Percentiles rank a stretch among this genome's conserved stretches.
Conservation (phyloP, 2,797 vertebrate genomes). For the Euphonia xanthogaster region DNA sequence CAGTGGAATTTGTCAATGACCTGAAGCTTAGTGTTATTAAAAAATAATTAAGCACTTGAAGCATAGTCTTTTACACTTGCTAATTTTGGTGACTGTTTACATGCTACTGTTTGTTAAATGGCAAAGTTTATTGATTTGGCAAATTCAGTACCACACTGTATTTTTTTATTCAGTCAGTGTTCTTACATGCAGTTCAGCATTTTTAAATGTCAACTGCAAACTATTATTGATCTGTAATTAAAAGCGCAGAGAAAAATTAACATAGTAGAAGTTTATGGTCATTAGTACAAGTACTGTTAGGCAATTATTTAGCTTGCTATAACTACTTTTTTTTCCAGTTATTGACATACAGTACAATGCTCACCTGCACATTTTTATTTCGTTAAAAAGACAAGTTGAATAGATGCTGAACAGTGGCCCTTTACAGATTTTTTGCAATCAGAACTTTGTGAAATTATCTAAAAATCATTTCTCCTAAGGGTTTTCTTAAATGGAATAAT, state of each 20-base stretch:
- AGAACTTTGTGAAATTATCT: neutral
- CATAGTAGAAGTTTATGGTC: slow-evolving; percentile 83
- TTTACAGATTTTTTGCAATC: neutral
- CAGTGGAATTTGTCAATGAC: slow-evolving; percentile 15
- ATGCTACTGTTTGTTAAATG: slow-evolving; percentile 89
- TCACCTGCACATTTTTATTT: slow-evolving; percentile 60
- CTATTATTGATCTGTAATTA: slow-evolving; percentile 95
- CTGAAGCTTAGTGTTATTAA: slow-evolving; percentile 75
- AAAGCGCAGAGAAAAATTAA: slow-evolving; percentile 91
- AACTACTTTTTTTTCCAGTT: slow-evolving; percentile 72
- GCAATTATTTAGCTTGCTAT: slow-evolving; percentile 85
- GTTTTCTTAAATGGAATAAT: neutral
- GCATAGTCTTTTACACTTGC: slow-evolving; percentile 77
- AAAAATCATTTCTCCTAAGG: neutral
- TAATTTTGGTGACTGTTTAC: slow-evolving; percentile 89
- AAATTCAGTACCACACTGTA: slow-evolving; percentile 88
- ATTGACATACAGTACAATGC: slow-evolving; percentile 76
- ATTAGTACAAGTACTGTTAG: slow-evolving; percentile 81
- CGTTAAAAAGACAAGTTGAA: slow-evolving; percentile 68
- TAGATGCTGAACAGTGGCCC: neutral
- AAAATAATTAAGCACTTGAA: slow-evolving; percentile 84
- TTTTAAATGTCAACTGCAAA: slow-evolving; percentile 91
- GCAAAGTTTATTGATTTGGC: slow-evolving; percentile 89
- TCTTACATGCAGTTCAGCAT: slow-evolving; percentile 86
- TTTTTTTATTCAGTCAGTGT: slow-evolving; percentile 89